A percentile compares a stretch with the other conserved stretches of the same genome.
Evolutionary conservation across 2,113 vertebrate species (phyloP).

Genomic region (Motacilla alba): DNA sequence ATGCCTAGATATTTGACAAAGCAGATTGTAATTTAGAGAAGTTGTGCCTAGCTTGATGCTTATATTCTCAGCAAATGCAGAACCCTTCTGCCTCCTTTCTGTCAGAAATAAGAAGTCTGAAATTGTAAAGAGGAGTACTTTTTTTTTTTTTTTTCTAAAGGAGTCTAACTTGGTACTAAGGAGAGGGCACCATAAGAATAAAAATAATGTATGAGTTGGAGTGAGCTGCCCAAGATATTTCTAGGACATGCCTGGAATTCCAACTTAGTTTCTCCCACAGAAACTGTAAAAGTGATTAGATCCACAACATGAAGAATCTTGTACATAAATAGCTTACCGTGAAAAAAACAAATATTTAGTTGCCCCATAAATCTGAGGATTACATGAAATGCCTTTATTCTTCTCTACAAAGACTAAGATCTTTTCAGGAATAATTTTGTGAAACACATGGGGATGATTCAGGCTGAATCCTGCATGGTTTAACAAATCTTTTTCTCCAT

Average conservation of each 20-base stretch:
- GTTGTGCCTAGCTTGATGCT: neutral
- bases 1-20: conserved; percentile 42
- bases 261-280: neutral
- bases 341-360: neutral
- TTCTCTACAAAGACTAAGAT: neutral
- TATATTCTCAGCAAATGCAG: neutral
- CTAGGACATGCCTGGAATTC: conserved; percentile 12
- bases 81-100: conserved; percentile 19
- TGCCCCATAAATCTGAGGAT: neutral
- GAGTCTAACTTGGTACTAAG: neutral
- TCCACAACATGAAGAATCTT: neutral
- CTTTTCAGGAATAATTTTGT: neutral
- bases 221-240: neutral
- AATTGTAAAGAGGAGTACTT: neutral
- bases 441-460: neutral
- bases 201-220: conserved; percentile 13
- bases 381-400: neutral
- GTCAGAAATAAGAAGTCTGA: neutral
- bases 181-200: neutral
- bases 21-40: conserved; percentile 52
- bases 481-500: neutral
- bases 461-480: neutral
- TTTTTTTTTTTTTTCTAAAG: neutral
- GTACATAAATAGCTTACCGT: neutral
- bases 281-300: neutral